phyloP scores from a whole-genome alignment of 2,888 invertebrate genomes.

The Antheraea yamamai region DNA sequence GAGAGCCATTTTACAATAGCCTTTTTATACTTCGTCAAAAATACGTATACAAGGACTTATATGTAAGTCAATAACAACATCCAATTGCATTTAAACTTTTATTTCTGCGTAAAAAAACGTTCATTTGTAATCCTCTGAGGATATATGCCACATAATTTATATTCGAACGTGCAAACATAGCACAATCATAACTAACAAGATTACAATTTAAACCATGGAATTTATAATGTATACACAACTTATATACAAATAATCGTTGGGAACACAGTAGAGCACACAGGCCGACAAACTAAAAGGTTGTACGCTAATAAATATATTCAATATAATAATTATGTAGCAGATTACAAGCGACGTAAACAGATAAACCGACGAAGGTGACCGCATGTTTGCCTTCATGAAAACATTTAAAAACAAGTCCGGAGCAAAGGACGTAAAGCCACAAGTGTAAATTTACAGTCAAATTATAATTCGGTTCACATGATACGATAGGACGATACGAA shows the following conservation, averaged over 20 bases:
- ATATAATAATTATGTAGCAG: background rate
- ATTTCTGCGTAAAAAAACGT: too few relatives aligned
- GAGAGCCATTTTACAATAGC: too few relatives aligned
- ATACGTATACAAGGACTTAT: too few relatives aligned
- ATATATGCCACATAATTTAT: too few relatives aligned
- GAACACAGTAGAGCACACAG: background rate
- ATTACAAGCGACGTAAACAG: background rate
- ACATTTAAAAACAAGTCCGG: conserved; percentile 1
- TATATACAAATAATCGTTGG: background rate
- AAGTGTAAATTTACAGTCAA: background rate
- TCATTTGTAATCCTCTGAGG: too few relatives aligned
- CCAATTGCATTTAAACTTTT: too few relatives aligned
- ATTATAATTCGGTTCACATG: background rate
- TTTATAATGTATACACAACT: too few relatives aligned
- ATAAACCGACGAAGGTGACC: background rate
- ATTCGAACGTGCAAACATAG: too few relatives aligned
- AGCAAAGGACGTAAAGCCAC: background rate
- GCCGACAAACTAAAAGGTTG: background rate
- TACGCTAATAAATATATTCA: background rate
- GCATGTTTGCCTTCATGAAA: conserved; percentile 12
- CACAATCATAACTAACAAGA: too few relatives aligned
- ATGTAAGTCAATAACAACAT: too few relatives aligned
- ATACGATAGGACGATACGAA: background rate
- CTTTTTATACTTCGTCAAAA: too few relatives aligned
- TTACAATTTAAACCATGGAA: too few relatives aligned